These are phyloP conservation scores for Dolichomitus sp. DNA, from an alignment of 2,888 invertebrate species.

Conservation along the genomic window DNA sequence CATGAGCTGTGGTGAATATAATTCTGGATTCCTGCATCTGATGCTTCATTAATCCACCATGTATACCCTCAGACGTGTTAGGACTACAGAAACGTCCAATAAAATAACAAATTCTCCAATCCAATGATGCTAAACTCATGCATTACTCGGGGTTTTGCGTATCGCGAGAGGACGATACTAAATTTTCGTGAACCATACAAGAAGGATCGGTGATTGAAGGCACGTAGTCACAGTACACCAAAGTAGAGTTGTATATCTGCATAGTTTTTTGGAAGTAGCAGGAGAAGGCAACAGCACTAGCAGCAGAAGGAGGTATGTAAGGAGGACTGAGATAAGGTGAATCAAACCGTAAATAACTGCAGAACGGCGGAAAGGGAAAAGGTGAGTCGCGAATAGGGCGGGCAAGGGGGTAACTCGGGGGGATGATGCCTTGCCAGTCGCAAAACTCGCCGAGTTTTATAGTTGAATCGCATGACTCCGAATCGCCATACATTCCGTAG, in stretches of 20 bases:
- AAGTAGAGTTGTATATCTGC: constrained; percentile 6
- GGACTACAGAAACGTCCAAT: background rate
- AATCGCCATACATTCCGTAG: constrained; percentile 83
- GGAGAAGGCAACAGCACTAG: constrained; percentile 24
- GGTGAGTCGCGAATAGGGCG: constrained; percentile 67
- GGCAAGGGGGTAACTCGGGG: constrained; percentile 62
- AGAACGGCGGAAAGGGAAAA: constrained; percentile 82
- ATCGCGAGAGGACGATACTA: background rate
- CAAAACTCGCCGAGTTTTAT: constrained; percentile 86
- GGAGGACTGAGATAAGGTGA: constrained; percentile 84
- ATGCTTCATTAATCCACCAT: background rate
- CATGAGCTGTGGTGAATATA: background rate
- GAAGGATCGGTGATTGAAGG: background rate
- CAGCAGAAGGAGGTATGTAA: constrained; percentile 63
- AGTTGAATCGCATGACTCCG: constrained; percentile 86
- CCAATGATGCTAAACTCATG: background rate
- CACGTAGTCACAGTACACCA: background rate
- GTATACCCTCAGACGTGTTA: background rate
- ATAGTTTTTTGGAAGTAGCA: constrained; percentile 20
- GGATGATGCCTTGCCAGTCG: constrained; percentile 83
- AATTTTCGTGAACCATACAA: background rate
- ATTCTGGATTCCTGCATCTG: background rate
- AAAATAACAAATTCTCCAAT: background rate
- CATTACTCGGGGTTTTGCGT: background rate
- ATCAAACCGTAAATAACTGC: constrained; percentile 86